Conservation (phyloP, 2,797 vertebrate species). For the Thamnophis elegans region DNA sequence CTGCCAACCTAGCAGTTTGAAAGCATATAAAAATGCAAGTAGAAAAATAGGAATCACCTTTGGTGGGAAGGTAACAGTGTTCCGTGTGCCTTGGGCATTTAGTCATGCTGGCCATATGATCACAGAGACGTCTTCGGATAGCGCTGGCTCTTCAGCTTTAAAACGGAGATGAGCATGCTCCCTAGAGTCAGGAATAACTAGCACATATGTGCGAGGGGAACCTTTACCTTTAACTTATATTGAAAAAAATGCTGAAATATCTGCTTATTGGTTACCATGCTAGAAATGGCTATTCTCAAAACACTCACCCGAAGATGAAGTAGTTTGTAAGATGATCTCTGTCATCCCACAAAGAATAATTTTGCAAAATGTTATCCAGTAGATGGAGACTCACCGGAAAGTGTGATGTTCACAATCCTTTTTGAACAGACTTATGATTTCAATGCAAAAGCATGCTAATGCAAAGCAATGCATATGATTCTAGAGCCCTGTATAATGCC, state of each 20-base stretch:
- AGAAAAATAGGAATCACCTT: too few species aligned
- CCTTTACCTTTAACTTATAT: too few species aligned
- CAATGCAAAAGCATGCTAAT: background rate
- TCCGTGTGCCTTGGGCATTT: too few species aligned
- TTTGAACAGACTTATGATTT: background rate
- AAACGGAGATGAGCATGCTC: too few species aligned
- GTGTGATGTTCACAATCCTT: background rate
- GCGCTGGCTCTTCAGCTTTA: too few species aligned
- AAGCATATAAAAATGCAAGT: too few species aligned
- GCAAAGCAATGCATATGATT: background rate
- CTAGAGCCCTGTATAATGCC: background rate
- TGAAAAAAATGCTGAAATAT: background rate
- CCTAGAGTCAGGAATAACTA: too few species aligned
- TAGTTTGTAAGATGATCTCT: background rate
- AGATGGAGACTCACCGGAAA: background rate
- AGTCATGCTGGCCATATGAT: too few species aligned
- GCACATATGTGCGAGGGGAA: too few species aligned
- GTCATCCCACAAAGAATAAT: background rate
- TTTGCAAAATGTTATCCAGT: background rate
- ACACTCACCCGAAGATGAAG: background rate
- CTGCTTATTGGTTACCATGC: background rate
- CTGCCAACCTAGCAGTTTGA: too few species aligned
- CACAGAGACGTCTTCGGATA: too few species aligned
- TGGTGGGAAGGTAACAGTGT: too few species aligned
- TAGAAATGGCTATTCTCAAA: background rate